A percentile compares a stretch with the other conserved stretches of the same genome.
Evolutionary conservation across 2,113 vertebrate species (phyloP).

Genomic region (Myxocyprinus asiaticus): DNA sequence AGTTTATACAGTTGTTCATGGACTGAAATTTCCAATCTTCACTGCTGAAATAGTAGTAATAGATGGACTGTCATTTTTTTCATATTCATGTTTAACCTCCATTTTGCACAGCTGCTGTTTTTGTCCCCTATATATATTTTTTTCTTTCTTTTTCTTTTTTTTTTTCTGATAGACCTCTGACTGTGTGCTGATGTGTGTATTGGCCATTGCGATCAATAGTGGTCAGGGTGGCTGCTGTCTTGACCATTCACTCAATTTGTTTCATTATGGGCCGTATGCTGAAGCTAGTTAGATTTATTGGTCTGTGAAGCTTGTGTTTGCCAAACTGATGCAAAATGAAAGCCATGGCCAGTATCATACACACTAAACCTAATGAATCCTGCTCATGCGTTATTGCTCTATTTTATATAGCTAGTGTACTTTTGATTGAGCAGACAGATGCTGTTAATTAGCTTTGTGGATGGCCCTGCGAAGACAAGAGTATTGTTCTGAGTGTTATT

Average conservation of each 20-base stretch:
- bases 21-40: constrained; percentile 3
- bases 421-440: constrained; percentile 9
- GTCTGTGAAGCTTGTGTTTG: neutral
- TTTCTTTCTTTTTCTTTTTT: no score
- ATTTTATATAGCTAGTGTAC: neutral
- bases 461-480: constrained; percentile 28
- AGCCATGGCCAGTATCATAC: neutral
- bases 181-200: neutral
- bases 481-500: constrained; percentile 17
- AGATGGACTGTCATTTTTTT: no score
- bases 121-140: neutral
- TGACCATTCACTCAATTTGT: neutral
- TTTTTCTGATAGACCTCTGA: neutral
- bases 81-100: neutral
- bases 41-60: no score
- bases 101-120: neutral
- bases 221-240: neutral
- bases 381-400: neutral
- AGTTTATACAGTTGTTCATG: neutral
- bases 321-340: neutral
- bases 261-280: neutral
- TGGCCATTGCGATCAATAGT: neutral
- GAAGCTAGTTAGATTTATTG: neutral
- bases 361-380: neutral
- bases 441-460: constrained; percentile 36